Base-by-base conservation (phyloP, 2,888 invertebrate species). In the Spatulosminthurus flaviceps region DNA sequence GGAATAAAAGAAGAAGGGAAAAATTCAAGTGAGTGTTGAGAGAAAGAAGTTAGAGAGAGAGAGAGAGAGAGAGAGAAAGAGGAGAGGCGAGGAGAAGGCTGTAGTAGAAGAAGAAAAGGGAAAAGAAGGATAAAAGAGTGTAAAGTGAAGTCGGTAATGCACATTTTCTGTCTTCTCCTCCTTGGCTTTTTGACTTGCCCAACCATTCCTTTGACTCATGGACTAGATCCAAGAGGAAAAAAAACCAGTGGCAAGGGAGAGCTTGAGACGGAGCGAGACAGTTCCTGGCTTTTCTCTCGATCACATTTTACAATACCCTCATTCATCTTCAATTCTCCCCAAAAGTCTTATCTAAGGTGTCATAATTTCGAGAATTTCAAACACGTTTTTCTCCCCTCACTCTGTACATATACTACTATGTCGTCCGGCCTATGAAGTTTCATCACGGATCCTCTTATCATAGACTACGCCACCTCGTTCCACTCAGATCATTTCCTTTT, bases 281-380 rank as follows among this genome's bases (percentile, higher is more conserved):
- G 4, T 34, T 34, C 34, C 34, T 34, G 34, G 34, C 34, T 34
- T 34, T n/a, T 34, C 34, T 34, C 34, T 9, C 5, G 75, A 76
- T 43, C 69, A 43, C 74, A 78, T 78, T 80, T 78, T 78, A 78
- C 78, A 80, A 80, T 80, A 69, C 71, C 78, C 80, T 75, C 80
- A 75, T 78, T 78, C 78, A 80, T 78, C 75, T 80, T 71, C 69
- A 80, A 78, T 75, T 78, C 78, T 74, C 42, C 78, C 80, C 78
- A 61, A 22, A 75, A 78, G 78, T 78, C 70, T 74, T 80, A 78
- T 78, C 75, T 78, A 71, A 78, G 78, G 78, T 64, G 78, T 72
- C 78, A 80, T 80, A 77, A 80, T 80, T 77, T 69, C 16, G 21
- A 76, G 66, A 80, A 77, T 77, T 77, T 67, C 60, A 42, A 74